Base-by-base conservation (phyloP, 2,113 vertebrate species). In the Anguilla rostrata region DNA sequence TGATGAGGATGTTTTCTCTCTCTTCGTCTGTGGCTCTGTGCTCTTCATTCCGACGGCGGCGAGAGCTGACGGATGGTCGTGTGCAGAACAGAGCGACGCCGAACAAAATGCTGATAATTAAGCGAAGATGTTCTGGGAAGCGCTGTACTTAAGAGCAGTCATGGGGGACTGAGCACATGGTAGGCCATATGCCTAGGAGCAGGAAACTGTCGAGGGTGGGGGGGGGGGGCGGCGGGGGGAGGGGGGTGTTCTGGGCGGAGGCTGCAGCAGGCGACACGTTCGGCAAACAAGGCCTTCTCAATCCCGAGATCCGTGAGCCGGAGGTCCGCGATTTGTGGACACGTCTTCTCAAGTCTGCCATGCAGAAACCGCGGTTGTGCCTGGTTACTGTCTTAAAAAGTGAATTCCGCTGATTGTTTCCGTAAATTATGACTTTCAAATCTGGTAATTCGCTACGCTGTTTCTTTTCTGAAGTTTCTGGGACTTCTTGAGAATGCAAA, bases 51-150 rank as follows among this genome's bases (percentile, higher is more conserved):
- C 88, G 89, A 90, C 90, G 89, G 89, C 90, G 87, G 82, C 85
- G 87, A 81, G 89, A 91, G 92, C 92, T 94, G 94, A 95, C 93
- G 92, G 92, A 95, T 94, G 95, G 95, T 96, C 95, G 95, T 95
- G 95, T 96, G 95, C 94, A 94, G 94, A 95, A 94, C 89, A 93
- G 93, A 91, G 92, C 90, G 93, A 95, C 93, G 94, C 93, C 90
- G 94, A 94, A 96, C 95, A 96, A 96, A 96, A 95, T 95, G 95
- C 93, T 92, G 95, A 95, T 96, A 96, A 96, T 96, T 95, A 96
- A 96, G 93, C 90, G 93, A 94, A 95, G 94, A 95, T 95, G 94
- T 95, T 95, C 91, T 87, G 94, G 92, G 94, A 93, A 93, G 93
- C 93, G 93, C 92, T 88, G 92, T 91, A 93, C 94, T 95, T 95